phyloP scores from a whole-genome alignment of 2,888 invertebrate species.

The Prosopocoilus inquinatus region DNA sequence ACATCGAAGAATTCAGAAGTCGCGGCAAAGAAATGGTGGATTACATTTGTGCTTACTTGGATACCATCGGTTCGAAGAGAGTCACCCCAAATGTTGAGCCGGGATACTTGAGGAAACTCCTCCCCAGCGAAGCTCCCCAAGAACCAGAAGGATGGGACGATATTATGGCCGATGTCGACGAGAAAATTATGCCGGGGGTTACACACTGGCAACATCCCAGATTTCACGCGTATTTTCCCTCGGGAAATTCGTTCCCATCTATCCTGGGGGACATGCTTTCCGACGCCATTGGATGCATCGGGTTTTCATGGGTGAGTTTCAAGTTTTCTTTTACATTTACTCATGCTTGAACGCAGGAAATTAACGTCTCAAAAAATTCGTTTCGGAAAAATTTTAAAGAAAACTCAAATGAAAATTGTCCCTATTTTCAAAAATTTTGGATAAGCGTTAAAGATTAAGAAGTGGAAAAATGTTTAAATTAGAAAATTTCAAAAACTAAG shows the following conservation, averaged over 20 bases:
- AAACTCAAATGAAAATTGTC: too few relatives aligned
- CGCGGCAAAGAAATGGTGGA: slow-evolving; percentile 94
- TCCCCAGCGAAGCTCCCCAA: slow-evolving; percentile 68
- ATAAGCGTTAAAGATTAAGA: too few relatives aligned
- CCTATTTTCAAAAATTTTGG: too few relatives aligned
- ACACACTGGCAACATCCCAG: slow-evolving; percentile 99
- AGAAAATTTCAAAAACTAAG: too few relatives aligned
- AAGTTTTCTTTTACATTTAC: not conserved
- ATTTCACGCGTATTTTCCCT: slow-evolving; percentile 98
- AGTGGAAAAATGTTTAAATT: too few relatives aligned
- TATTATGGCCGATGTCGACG: slow-evolving; percentile 87
- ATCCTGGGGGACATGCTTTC: slow-evolving; percentile 97
- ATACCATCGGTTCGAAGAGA: slow-evolving; percentile 71
- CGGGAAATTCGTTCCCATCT: slow-evolving; percentile 95
- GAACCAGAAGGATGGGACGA: slow-evolving; percentile 82
- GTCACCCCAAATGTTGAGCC: slow-evolving; percentile 91
- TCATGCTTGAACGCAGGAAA: too few relatives aligned
- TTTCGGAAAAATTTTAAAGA: too few relatives aligned
- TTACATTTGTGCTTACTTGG: slow-evolving; percentile 89
- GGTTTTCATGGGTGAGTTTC: slow-evolving; percentile 90
- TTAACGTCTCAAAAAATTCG: too few relatives aligned
- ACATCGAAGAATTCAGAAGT: slow-evolving; percentile 80
- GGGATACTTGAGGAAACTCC: slow-evolving; percentile 65
- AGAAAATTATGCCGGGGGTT: slow-evolving; percentile 91
- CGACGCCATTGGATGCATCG: slow-evolving; percentile 94